Base-by-base conservation (phyloP, 1,140 invertebrate species). In the Lordiphosa collinella region DNA sequence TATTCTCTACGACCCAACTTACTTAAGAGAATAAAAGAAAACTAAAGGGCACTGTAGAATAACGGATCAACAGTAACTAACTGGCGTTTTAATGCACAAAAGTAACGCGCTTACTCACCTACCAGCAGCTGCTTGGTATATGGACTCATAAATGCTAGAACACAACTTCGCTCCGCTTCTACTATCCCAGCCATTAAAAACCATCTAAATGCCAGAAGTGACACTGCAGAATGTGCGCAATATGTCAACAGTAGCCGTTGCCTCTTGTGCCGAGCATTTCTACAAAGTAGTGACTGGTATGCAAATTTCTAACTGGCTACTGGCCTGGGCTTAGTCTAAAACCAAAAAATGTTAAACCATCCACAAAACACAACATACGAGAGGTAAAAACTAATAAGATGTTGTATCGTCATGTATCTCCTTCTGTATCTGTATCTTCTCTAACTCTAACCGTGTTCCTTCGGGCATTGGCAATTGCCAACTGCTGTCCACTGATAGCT, bases 321-420 rank as follows among this genome's bases (percentile, higher is more conserved):
- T 13, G 41, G 41, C 18, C n/a, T 12, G 18, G 22, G 22, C 22
- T 25, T 25, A 25, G 22, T 25, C 22, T 6, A 25, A 25, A 25
- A 6, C 22, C 22, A 25, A 25, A 25, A 25, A 44, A 44, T 44
- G 22, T 18, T 44, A 18, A 18, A 29, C n/a, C 14, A 38, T 6
- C 37, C 22, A 6, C 18, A 43, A 11, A 11, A 3, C 10, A 11
- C 18, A 25, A 11, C n/a, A 8, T 37, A 29, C 18, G 22, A 44
- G 65, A 59, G 70, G 59, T 62, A 75, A 74, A 80, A 80, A 82
- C 76, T 82, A 80, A 82, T 80, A 80, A 82, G 75, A 82, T 76
- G 76, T 82, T 82, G 71, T 80, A 82, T 76, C 64, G 59, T 53
- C 56, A 58, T 72, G 61, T 48, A 71, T 50, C 67, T 71, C 44